These are phyloP conservation scores for Tilapia sparmanii DNA, from an alignment of 2,113 vertebrate genomes.

Conservation along the genomic window DNA sequence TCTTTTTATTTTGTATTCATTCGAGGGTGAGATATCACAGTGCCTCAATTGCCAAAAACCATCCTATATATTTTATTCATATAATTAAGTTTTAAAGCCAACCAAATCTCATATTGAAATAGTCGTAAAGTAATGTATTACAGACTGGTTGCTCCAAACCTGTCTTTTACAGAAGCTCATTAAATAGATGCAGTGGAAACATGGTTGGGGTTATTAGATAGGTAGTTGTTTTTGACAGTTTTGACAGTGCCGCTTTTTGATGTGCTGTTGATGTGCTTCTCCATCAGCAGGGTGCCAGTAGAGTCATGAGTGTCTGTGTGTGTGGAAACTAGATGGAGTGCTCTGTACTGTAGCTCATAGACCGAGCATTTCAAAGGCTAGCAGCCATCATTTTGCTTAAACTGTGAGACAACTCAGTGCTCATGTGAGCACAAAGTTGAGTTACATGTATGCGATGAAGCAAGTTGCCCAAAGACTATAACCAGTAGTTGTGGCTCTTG, in stretches of 20 bases:
- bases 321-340: neutral
- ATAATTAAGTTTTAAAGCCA: neutral
- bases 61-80: neutral
- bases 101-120: neutral
- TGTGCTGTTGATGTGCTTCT: neutral
- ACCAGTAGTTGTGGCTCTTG: neutral
- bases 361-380: neutral
- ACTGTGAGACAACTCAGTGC: neutral
- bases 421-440: neutral
- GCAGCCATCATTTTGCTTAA: constrained; percentile 1
- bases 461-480: neutral
- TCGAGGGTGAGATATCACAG: neutral
- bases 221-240: neutral
- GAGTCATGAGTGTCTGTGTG: neutral
- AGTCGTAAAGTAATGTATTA: neutral
- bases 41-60: neutral
- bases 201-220: neutral
- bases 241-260: constrained; percentile 11
- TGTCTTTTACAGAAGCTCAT: neutral
- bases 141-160: neutral
- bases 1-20: neutral
- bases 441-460: neutral
- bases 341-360: neutral
- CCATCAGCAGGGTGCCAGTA: neutral
- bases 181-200: neutral